These are phyloP conservation scores for Drosophila takahashii DNA, from an alignment of 1,140 invertebrate genomes.

Conservation along the genomic window DNA sequence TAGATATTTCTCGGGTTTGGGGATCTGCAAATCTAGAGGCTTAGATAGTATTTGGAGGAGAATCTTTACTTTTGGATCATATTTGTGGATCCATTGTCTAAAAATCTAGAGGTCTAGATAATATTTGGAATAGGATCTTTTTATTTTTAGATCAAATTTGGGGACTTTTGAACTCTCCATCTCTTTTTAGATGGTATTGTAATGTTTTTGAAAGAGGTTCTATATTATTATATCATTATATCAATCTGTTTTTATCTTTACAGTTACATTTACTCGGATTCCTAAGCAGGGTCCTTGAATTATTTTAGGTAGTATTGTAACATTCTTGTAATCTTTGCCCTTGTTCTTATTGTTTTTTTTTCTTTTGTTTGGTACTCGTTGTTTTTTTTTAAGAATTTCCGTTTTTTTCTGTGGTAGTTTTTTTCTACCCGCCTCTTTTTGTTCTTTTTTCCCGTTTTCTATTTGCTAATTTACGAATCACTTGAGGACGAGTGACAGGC, in stretches of 20 bases:
- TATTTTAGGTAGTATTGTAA: slow-evolving; percentile 15
- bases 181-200: too few relatives aligned
- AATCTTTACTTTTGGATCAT: too few relatives aligned
- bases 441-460: slow-evolving; percentile 20
- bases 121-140: too few relatives aligned
- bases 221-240: too few relatives aligned
- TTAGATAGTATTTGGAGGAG: too few relatives aligned
- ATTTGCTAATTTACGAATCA: slow-evolving; percentile 62
- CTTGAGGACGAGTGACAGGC: slow-evolving; percentile 8
- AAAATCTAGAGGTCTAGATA: too few relatives aligned
- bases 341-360: slow-evolving; percentile 19
- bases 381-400: slow-evolving; percentile 14
- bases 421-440: slow-evolving; percentile 21
- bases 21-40: neutral
- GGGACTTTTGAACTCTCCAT: too few relatives aligned
- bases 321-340: slow-evolving; percentile 9
- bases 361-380: slow-evolving; percentile 37
- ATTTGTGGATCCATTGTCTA: too few relatives aligned
- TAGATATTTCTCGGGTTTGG: neutral
- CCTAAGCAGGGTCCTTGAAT: slow-evolving; percentile 6
- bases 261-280: neutral
- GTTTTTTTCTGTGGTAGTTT: slow-evolving; percentile 11
- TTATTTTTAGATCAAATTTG: too few relatives aligned
- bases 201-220: too few relatives aligned
- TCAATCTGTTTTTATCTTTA: neutral